Conservation (phyloP, 2,888 invertebrate genomes). For the Drosophila paracracens region DNA sequence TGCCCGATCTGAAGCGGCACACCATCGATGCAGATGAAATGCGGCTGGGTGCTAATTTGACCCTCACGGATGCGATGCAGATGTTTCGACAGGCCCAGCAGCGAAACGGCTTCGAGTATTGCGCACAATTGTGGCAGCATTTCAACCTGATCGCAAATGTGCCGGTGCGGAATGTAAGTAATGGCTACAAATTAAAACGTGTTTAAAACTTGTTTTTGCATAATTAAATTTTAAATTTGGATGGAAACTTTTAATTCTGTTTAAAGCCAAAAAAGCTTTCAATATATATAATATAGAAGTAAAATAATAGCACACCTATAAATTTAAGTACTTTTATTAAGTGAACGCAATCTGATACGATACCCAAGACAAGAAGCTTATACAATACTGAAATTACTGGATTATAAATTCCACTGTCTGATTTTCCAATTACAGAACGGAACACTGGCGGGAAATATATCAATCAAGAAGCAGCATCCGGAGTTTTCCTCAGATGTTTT, state of each 20-base stretch:
- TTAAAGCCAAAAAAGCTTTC: not conserved
- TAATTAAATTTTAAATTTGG: not conserved
- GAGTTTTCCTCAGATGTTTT: constrained; percentile 91
- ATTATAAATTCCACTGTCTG: not conserved
- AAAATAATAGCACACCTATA: not conserved
- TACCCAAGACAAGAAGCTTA: not conserved
- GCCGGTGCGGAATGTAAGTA: constrained; percentile 89
- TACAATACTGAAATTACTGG: not conserved
- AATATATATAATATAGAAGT: not conserved
- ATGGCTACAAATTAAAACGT: constrained; percentile 44
- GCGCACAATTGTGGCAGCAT: constrained; percentile 86
- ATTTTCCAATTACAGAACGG: constrained; percentile 86
- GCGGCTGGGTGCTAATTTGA: constrained; percentile 84
- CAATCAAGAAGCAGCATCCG: constrained; percentile 88
- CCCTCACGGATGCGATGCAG: constrained; percentile 86
- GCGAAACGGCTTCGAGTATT: constrained; percentile 86
- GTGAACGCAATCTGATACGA: not conserved
- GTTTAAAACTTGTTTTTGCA: constrained; percentile 25
- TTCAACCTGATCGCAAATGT: constrained; percentile 89
- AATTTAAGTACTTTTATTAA: not conserved
- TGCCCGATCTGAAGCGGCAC: constrained; percentile 87
- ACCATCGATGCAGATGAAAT: constrained; percentile 77
- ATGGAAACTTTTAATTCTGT: not conserved
- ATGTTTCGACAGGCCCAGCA: constrained; percentile 80
- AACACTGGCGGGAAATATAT: constrained; percentile 89